Evolutionary conservation across 2,888 invertebrate species (phyloP), one percentile per base, ranked within the genome.

Genomic region (Siphonodentalium dalli): DNA sequence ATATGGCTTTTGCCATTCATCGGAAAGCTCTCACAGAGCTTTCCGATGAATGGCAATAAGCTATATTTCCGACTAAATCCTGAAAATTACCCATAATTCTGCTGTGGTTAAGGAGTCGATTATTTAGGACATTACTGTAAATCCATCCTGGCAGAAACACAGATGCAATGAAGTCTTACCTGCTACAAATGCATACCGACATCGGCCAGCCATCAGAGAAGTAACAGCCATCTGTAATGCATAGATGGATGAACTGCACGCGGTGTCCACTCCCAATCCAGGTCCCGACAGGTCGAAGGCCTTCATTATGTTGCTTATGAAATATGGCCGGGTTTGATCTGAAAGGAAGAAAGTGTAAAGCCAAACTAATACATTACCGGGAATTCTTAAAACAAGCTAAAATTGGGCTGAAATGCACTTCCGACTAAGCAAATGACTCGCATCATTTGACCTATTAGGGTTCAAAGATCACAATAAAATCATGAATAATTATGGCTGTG

Each of bases 181-280:
- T 50, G 91, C 94, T 20, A 97, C 93, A 60, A 98, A 85, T 20
- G 97, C 97, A 13, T 92, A 88, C 76, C 96, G 94, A 83, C 94
- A 94, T 78, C 90, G 89, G 9, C 93, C 94, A 15, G 37, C 23
- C 15, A 48, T 23, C 1, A 75, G 53, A 43, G 68, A 71, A 40
- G 53, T 48, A 15, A 66, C 53, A 9, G 72, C 73, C 80, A 92
- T 90, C 73, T 93, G 88, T 75, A 97, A 84, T 13, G 94, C 96
- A 77, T 90, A 88, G 79, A 95, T 83, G 61, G 93, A 91, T 70
- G 95, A 95, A 0, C 95, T 95, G 82, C 97, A 97, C 11, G 96
- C 97, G 0, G 97, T 96, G 83, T 98, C 97, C 42, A 97, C 84
- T 28, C 93, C 90, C 82, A 90, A 93, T 77, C 93, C 93, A 5